A percentile compares a stretch with the other conserved stretches of the same genome.
phyloP scores from a whole-genome alignment of 2,797 vertebrate species.

The Eptatretus atami region DNA sequence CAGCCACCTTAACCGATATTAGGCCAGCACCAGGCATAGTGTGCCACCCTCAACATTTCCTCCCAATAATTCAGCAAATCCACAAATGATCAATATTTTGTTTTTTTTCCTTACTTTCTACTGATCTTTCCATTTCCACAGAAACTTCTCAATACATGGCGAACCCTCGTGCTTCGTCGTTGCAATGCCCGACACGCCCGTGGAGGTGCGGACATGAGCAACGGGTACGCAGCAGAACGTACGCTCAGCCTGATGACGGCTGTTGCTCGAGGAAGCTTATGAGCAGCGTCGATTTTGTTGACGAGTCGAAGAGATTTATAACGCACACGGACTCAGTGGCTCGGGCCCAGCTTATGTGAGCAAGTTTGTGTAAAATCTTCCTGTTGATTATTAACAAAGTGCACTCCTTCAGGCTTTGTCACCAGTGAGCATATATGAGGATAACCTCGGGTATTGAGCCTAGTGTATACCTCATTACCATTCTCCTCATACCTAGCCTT shows the following conservation, averaged over 20 bases:
- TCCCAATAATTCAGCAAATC: neutral
- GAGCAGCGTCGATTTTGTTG: conserved; percentile 68
- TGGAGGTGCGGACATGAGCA: conserved; percentile 58
- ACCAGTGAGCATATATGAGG: no score
- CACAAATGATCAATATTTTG: no score
- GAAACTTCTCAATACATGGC: conserved; percentile 38
- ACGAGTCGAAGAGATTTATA: conserved; percentile 86
- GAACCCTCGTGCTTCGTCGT: conserved; percentile 55
- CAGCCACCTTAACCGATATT: no score
- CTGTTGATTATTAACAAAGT: no score
- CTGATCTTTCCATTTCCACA: conserved; percentile 11
- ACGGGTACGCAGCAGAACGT: conserved; percentile 52
- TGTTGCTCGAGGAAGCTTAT: conserved; percentile 63
- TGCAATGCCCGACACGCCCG: conserved; percentile 82
- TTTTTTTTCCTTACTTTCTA: no score
- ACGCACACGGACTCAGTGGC: conserved; percentile 71
- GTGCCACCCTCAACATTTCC: neutral
- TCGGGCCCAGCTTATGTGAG: conserved; percentile 72
- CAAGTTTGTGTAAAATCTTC: neutral
- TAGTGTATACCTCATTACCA: no score
- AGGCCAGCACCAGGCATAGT: neutral
- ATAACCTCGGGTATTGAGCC: no score
- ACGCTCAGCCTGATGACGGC: conserved; percentile 48
- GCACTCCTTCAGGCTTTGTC: no score
- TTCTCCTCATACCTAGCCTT: no score